Evolutionary conservation across 2,888 invertebrate genomes (phyloP).

Genomic region (Drosophila formosana): DNA sequence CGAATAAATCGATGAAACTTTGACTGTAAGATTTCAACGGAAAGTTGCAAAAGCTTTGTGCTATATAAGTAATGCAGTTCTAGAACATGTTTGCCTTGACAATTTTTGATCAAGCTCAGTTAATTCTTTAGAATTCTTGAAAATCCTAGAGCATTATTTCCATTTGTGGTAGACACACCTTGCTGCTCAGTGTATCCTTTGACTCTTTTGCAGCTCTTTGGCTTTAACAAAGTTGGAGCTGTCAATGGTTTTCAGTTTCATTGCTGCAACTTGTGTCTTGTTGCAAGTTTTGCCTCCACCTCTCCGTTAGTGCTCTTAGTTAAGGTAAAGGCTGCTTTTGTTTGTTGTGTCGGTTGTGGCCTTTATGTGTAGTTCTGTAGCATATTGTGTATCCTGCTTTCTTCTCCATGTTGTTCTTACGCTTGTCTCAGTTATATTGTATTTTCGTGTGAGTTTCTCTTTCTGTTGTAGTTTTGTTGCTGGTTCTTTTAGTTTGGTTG

Average conservation of each 20-base stretch:
- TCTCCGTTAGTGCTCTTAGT: neutral
- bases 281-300: slow-evolving; percentile 3
- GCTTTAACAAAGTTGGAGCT: slow-evolving; percentile 26
- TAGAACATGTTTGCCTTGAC: neutral
- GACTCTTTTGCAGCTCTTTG: slow-evolving; percentile 12
- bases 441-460: neutral
- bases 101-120: neutral
- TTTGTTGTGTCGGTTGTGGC: slow-evolving; percentile 30
- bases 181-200: neutral
- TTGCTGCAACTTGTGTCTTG: slow-evolving; percentile 30
- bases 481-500: slow-evolving; percentile 3
- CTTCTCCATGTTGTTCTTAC: slow-evolving; percentile 12
- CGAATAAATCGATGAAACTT: neutral
- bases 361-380: slow-evolving; percentile 29
- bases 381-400: slow-evolving; percentile 40
- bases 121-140: neutral
- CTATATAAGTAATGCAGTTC: neutral
- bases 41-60: neutral
- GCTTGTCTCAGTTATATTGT: slow-evolving; percentile 46
- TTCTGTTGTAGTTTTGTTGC: neutral
- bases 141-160: neutral
- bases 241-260: slow-evolving; percentile 30
- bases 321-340: slow-evolving; percentile 4
- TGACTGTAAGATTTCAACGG: neutral
- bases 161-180: neutral